A percentile compares a stretch with the other conserved stretches of the same genome.
phyloP scores from a whole-genome alignment of 1,140 invertebrate genomes.

The Stratiolaelaps scimitus region DNA sequence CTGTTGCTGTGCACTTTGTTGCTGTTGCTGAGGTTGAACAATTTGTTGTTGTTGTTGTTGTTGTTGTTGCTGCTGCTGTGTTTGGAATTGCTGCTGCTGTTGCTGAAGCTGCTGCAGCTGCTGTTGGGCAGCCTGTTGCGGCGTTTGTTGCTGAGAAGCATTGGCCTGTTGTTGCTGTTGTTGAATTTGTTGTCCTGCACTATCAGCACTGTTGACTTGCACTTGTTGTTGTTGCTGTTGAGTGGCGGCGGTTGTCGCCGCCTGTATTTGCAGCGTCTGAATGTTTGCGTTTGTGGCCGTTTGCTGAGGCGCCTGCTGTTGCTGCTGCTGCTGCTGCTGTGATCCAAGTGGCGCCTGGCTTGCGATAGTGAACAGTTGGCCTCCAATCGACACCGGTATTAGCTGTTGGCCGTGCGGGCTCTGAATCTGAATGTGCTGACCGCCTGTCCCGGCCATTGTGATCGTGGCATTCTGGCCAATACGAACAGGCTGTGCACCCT shows the following conservation, averaged over 20 bases:
- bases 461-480: constrained; percentile 19
- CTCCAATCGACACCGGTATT: constrained; percentile 25
- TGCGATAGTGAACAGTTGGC: constrained; percentile 10
- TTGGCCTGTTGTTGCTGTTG: no score
- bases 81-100: constrained; percentile 4
- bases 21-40: not conserved
- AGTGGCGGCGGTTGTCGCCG: not conserved
- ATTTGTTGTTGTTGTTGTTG: not conserved
- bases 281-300: no score
- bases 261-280: no score
- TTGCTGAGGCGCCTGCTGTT: no score
- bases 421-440: constrained; percentile 21
- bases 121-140: constrained; percentile 1
- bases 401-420: constrained; percentile 11
- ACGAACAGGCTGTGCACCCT: constrained; percentile 22
- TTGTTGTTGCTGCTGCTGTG: not conserved
- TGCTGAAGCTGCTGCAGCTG: constrained; percentile 2
- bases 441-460: constrained; percentile 4
- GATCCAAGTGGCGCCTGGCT: not conserved
- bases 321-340: no score
- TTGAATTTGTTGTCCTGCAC: no score
- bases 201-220: not conserved
- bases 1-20: not conserved
- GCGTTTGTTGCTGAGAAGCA: no score
- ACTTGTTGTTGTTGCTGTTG: not conserved